phyloP scores from a whole-genome alignment of 2,113 vertebrate genomes.

The Aythya baeri region DNA sequence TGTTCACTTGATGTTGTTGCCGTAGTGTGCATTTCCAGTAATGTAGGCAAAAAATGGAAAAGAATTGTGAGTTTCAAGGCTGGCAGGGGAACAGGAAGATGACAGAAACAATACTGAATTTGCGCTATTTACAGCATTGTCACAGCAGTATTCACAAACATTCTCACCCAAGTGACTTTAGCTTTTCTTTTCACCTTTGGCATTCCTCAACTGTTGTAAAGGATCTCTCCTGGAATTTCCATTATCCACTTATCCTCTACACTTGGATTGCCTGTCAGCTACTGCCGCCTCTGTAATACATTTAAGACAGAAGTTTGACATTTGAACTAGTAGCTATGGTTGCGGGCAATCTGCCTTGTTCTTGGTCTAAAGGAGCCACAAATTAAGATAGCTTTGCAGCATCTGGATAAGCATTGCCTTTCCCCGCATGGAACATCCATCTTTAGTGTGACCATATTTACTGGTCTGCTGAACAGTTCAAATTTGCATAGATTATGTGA shows the following conservation, averaged over 20 bases:
- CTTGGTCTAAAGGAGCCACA: slow-evolving; percentile 25
- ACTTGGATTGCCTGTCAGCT: slow-evolving; percentile 15
- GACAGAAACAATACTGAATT: not conserved
- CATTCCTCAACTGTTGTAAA: not conserved
- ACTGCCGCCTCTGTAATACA: not conserved
- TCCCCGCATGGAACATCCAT: not conserved
- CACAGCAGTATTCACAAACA: not conserved
- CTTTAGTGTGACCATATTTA: not conserved
- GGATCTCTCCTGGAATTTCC: not conserved
- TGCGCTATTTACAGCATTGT: not conserved
- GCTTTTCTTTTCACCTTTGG: slow-evolving; percentile 10
- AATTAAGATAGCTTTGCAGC: slow-evolving; percentile 6
- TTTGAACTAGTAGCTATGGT: slow-evolving; percentile 30
- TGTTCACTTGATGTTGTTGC: not conserved
- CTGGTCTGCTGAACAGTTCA: not conserved
- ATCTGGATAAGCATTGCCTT: not conserved
- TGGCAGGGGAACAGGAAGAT: not conserved
- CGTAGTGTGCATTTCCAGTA: not conserved
- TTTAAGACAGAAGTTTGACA: slow-evolving; percentile 34
- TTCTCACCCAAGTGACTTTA: not conserved
- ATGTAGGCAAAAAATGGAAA: not conserved
- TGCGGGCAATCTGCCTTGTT: slow-evolving; percentile 24
- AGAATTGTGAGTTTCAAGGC: not conserved
- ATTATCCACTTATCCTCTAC: not conserved
- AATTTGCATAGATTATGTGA: not conserved